These are phyloP conservation scores for Paramormyrops hopkinsi DNA, from an alignment of 2,797 vertebrate species.

Conservation along the genomic window DNA sequence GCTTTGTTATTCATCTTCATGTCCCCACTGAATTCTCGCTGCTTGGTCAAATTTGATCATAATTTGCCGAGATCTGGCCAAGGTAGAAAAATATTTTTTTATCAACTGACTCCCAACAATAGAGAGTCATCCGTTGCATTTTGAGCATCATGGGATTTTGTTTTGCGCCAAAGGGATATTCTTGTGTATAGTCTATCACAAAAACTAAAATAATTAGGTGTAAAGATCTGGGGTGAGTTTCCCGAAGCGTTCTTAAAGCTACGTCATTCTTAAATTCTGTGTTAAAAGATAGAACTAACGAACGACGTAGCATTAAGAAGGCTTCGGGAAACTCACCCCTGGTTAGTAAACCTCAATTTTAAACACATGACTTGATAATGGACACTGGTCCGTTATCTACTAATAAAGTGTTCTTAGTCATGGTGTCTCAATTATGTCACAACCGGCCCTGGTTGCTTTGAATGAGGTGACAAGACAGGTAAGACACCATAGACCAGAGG, in stretches of 20 bases:
- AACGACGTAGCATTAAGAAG: too few species aligned
- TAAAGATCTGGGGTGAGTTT: neutral
- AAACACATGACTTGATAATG: neutral
- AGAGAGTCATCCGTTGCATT: neutral
- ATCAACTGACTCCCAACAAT: neutral
- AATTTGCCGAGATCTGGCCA: neutral
- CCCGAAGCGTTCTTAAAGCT: too few species aligned
- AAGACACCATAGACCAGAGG: neutral
- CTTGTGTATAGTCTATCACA: neutral
- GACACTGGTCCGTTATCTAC: neutral
- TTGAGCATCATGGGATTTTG: neutral
- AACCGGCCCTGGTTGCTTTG: neutral
- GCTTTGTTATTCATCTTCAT: constrained; percentile 7
- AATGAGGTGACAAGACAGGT: neutral
- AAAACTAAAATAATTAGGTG: neutral
- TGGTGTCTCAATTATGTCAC: neutral
- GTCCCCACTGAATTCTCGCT: neutral
- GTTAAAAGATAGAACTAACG: too few species aligned
- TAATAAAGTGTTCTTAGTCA: neutral
- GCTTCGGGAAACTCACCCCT: too few species aligned
- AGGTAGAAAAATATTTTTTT: constrained; percentile 10
- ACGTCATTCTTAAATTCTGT: too few species aligned
- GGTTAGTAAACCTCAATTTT: neutral
- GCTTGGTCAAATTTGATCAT: neutral
- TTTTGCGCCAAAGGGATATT: neutral